These are phyloP conservation scores for Leucoraja erinaceus DNA, from an alignment of 2,113 vertebrate genomes.

Conservation along the genomic window DNA sequence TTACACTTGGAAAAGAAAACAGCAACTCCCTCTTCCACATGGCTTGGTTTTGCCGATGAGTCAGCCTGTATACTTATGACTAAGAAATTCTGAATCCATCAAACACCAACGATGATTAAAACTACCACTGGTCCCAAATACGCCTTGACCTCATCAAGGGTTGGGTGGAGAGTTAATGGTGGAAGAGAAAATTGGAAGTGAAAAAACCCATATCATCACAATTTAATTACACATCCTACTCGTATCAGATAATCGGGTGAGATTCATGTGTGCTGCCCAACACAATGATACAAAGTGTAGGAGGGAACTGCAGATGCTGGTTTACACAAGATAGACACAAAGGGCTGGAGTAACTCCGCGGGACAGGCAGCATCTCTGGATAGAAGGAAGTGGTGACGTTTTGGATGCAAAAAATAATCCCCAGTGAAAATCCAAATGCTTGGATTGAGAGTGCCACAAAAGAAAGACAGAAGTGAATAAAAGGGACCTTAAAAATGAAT, in stretches of 20 bases:
- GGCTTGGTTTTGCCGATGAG: neutral
- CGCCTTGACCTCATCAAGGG: neutral
- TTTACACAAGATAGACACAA: too few relatives aligned
- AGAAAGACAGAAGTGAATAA: neutral
- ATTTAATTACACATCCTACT: neutral
- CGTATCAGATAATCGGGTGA: neutral
- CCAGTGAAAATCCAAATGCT: neutral
- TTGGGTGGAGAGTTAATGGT: too few relatives aligned
- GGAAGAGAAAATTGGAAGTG: neutral
- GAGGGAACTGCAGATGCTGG: too few relatives aligned
- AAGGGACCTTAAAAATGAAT: neutral
- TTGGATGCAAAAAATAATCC: neutral
- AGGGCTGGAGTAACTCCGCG: too few relatives aligned
- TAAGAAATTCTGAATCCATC: neutral
- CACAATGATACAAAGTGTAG: neutral
- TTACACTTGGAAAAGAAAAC: neutral
- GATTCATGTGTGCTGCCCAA: neutral
- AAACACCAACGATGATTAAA: neutral
- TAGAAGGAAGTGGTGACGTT: too few relatives aligned
- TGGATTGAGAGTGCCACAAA: neutral
- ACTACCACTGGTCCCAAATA: neutral
- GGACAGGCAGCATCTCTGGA: too few relatives aligned
- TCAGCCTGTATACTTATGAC: neutral
- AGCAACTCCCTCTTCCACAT: neutral
- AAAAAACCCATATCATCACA: neutral